phyloP scores from a whole-genome alignment of 2,113 vertebrate genomes.

The Syrmaticus mikado region DNA sequence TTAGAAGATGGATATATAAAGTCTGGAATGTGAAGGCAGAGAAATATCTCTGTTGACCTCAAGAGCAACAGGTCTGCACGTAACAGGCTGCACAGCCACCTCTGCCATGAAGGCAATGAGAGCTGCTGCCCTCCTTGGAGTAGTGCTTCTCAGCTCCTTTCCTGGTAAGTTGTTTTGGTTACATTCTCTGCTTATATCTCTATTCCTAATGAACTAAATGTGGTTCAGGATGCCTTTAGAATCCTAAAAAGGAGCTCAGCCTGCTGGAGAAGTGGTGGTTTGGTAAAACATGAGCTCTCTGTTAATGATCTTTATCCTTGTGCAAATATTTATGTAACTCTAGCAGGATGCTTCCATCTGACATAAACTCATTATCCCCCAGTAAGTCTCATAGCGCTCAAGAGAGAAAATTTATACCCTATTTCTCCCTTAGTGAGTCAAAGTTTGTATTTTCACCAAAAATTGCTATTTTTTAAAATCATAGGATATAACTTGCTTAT shows the following conservation, averaged over 20 bases:
- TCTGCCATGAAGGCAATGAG: neutral
- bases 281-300: fast-evolving
- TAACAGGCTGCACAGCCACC: neutral
- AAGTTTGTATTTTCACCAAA: neutral
- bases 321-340: neutral
- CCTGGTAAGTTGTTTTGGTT: constrained; percentile 28
- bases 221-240: neutral
- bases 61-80: neutral
- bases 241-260: neutral
- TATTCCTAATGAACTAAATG: neutral
- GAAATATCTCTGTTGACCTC: neutral
- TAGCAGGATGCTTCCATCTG: neutral
- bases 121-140: constrained; percentile 34
- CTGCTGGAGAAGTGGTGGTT: neutral
- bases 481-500: neutral
- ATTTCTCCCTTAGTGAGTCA: neutral
- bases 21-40: neutral
- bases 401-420: neutral
- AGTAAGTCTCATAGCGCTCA: neutral
- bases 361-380: neutral
- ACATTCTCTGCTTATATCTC: neutral
- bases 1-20: constrained; percentile 21
- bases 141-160: constrained; percentile 39
- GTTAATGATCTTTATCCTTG: neutral
- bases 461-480: neutral